Evolutionary conservation across 2,113 vertebrate genomes (phyloP).

Genomic region (Pogona vitticeps): DNA sequence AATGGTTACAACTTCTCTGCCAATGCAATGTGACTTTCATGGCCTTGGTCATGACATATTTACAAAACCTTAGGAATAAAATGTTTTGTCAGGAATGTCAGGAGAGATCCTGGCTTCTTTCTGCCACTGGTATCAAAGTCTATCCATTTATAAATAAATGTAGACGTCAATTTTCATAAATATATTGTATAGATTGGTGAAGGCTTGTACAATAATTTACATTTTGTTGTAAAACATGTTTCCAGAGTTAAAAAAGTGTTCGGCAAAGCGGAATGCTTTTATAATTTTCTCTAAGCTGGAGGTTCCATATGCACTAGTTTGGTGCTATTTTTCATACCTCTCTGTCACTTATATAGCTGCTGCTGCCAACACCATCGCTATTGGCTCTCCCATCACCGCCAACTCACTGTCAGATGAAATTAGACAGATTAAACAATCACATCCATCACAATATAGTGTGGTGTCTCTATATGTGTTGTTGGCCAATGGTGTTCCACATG

Average conservation of each 20-base stretch:
- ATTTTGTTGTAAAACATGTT: not conserved
- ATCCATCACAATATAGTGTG: constrained; percentile 22
- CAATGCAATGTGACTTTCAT: constrained; percentile 38
- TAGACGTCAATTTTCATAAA: constrained; percentile 57
- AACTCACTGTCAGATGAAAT: constrained; percentile 30
- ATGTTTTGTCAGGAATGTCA: constrained; percentile 46
- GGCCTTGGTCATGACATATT: constrained; percentile 45
- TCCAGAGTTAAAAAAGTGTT: not conserved
- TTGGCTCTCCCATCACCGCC: constrained; percentile 6
- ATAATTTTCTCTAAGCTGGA: constrained; percentile 13
- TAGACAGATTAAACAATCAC: constrained; percentile 22
- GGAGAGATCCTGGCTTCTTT: constrained; percentile 59
- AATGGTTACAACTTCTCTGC: constrained; percentile 40
- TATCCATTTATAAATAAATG: constrained; percentile 66
- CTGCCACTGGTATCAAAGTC: constrained; percentile 61
- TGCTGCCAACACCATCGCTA: constrained; percentile 16
- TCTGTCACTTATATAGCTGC: constrained; percentile 12
- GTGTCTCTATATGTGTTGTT: constrained; percentile 8
- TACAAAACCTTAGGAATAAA: constrained; percentile 31
- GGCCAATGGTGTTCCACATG: constrained; percentile 10
- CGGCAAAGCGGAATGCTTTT: constrained; percentile 1
- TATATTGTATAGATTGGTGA: constrained; percentile 54
- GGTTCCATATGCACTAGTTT: constrained; percentile 15
- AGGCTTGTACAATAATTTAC: constrained; percentile 10
- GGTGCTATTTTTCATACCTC: constrained; percentile 21